These are phyloP conservation scores for Anableps anableps DNA, from an alignment of 2,797 vertebrate species.

Conservation along the genomic window DNA sequence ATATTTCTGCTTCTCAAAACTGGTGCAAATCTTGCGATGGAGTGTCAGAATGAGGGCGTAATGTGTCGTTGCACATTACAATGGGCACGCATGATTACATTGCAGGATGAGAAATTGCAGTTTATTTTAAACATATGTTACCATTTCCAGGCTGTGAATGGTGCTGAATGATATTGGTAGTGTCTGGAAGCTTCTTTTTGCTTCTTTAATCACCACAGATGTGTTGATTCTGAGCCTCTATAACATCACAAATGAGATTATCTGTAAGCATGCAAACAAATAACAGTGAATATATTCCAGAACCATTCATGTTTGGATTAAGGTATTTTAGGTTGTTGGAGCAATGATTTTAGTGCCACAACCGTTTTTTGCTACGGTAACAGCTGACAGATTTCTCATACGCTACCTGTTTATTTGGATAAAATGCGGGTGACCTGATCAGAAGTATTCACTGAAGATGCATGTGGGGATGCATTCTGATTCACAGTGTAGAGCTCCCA, in stretches of 20 bases:
- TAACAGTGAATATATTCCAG: no score
- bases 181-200: background rate
- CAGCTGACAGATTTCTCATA: no score
- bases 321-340: background rate
- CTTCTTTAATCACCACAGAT: background rate
- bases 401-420: background rate
- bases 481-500: background rate
- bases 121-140: constrained; percentile 6
- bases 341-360: no score
- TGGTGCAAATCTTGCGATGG: background rate
- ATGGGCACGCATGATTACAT: background rate
- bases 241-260: background rate
- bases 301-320: background rate
- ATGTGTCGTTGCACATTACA: background rate
- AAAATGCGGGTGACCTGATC: background rate
- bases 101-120: background rate
- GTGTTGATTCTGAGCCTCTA: background rate
- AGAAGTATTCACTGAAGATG: background rate
- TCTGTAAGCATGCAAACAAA: background rate
- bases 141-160: background rate
- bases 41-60: background rate
- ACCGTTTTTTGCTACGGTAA: background rate
- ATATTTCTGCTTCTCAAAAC: background rate
- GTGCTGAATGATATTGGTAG: background rate
- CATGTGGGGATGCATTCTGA: background rate